These are phyloP conservation scores for Leguminivora glycinivorella DNA, from an alignment of 1,140 invertebrate species.

Conservation along the genomic window DNA sequence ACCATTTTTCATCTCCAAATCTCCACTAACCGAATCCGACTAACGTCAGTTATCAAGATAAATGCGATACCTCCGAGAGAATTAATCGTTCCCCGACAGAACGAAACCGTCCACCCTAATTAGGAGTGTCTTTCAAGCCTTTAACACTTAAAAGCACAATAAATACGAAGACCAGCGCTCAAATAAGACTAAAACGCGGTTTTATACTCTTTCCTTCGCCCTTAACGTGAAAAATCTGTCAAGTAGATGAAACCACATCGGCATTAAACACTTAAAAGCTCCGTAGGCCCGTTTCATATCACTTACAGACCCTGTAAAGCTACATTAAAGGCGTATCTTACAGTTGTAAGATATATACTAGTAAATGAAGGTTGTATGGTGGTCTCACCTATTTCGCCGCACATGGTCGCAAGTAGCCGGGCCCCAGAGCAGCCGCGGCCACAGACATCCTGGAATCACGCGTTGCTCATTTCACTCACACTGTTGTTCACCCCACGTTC, in stretches of 20 bases:
- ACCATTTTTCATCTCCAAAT: constrained; percentile 3
- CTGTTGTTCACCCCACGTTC: constrained; percentile 38
- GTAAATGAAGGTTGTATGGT: not conserved
- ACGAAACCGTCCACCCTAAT: constrained; percentile 8
- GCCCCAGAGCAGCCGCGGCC: constrained; percentile 56
- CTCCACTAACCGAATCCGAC: not conserved
- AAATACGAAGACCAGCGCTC: not conserved
- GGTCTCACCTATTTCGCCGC: constrained; percentile 58
- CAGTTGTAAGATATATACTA: not conserved
- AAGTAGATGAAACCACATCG: not conserved
- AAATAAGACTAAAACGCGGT: not conserved
- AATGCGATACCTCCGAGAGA: constrained; percentile 6
- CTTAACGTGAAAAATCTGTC: not conserved
- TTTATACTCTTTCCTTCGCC: not conserved
- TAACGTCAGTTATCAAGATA: constrained; percentile 17
- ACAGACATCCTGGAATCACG: constrained; percentile 52
- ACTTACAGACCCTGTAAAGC: constrained; percentile 5
- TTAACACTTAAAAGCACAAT: not conserved
- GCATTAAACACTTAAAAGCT: constrained; percentile 9
- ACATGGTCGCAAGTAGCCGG: constrained; percentile 60
- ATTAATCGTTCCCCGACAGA: constrained; percentile 3
- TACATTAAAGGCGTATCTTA: not conserved
- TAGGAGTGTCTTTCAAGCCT: not conserved
- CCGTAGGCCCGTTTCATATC: constrained; percentile 6
- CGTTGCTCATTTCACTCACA: constrained; percentile 48